Evolutionary conservation across 2,797 vertebrate genomes (phyloP), one percentile per base, ranked within the genome.

Genomic region (Kryptolebias ocellatus): DNA sequence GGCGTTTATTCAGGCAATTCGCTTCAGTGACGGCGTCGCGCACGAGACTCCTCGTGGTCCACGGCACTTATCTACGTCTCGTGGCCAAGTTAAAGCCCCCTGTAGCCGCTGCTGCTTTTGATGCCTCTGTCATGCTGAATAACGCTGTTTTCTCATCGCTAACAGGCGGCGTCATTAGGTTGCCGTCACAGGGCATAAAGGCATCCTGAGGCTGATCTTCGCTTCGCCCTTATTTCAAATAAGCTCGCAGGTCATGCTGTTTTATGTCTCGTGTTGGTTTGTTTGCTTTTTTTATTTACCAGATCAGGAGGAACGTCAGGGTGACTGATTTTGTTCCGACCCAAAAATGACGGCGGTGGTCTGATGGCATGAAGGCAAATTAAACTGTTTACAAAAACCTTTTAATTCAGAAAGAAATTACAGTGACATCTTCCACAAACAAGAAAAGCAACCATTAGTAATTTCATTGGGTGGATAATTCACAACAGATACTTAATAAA

Each of bases 1-100:
- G 44, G 28, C 83, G 74, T 89, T 85, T 81, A 42, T 59, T 67
- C 65, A 54, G 46, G 5, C 8, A 10, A 50, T 59, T 57, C 56
- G 5, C 18, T 24, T 56, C 20, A 55, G 49, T 53, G 31, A 61
- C 54, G 65, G 53, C 47, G 20, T 2, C 3, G 42, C 15, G 42
- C 17, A 62, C 71, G 11, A 24, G 60, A 45, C 2, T 2, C 2
- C 34, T 53, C 14, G 39, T 37, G 17, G 24, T 54, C 18, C 1
- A 28, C 53, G 20, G 61, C 3, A 9, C 64, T 5, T 27, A 6
- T 44, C n/a, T 20, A 50, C 0, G 4, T 64, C 45, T 67, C 45
- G 50, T 64, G 51, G 63, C 53, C 0, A 1, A 37, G 64, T 50
- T 60, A 52, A 28, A 49, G 20, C 20, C 2, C 24, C 18, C 9